Evolutionary conservation across 2,113 vertebrate species (phyloP), one percentile per base, ranked within the genome.

Genomic region (Cryptomyrus ogoouensis): DNA sequence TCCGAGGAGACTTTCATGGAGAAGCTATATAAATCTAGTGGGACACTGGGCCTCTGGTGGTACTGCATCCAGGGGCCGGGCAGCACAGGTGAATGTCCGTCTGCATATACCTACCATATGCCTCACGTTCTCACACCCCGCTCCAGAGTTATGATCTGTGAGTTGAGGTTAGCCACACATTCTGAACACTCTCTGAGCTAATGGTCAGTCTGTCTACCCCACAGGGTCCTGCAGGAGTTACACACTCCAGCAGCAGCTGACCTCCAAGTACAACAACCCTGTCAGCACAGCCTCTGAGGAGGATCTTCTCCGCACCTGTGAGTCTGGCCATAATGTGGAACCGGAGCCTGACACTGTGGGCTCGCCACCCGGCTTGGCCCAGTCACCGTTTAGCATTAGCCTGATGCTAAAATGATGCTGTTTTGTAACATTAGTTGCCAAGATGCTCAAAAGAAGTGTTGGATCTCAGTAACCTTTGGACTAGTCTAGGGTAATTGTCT

Each of bases 241-340:
- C 92, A 97, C 97, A 12, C 96, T 99, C 91, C 95, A 95, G 42
- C 96, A 99, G 93, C 98, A 99, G 92, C 98, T 99, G 91, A 92
- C 93, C 87, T 92, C 95, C 44, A 99, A 98, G 93, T 98, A 95
- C 91, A 94, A 94, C 89, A 91, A 95, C 1, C 95, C 94, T 19
- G 96, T 96, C 91, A 96, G 97, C 93, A 93, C 95, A 89, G 96
- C 96, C n/a, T 95, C 93, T 19, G 97, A 96, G 74, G 96, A 97
- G 9, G 98, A 99, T 93, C 88, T 97, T 31, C 94, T 98, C 90
- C 96, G 98, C 88, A 99, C 98, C 88, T 98, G 98, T 99, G 94
- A 97, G 98, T 97, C 15, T 83, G 70, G 17, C 17, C 19, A 7
- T 84, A 44, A 83, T 44, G 83, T 13, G 44, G 8, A 17, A 80